Percentiles rank a stretch among this genome's conserved stretches.
Evolutionary conservation across 2,888 invertebrate genomes (phyloP).

Genomic region (Nowickia ferox): DNA sequence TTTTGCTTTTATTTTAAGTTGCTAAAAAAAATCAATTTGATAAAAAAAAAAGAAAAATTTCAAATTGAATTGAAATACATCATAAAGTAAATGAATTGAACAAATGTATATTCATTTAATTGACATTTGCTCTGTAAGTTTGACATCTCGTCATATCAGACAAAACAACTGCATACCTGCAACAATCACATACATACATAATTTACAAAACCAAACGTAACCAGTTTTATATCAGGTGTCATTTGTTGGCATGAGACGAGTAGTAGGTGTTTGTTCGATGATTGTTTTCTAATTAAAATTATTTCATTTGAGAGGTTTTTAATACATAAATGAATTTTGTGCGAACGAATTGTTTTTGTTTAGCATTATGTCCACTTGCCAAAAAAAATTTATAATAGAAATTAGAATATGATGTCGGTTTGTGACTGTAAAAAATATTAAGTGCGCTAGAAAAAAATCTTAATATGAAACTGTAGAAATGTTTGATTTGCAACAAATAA

Average conservation of each 20-base stretch:
- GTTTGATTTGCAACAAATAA: too few relatives aligned
- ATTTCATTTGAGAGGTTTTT: constrained; percentile 24
- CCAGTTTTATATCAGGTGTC: constrained; percentile 24
- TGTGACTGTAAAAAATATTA: constrained; percentile 1
- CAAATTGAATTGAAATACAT: constrained; percentile 37
- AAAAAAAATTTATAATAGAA: neutral
- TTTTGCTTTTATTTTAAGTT: neutral
- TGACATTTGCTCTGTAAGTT: constrained; percentile 67
- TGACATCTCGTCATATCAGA: constrained; percentile 54
- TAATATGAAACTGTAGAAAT: too few relatives aligned
- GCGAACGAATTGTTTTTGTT: too few relatives aligned
- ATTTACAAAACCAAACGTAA: constrained; percentile 3
- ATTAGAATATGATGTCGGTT: constrained; percentile 6
- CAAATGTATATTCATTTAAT: constrained; percentile 67
- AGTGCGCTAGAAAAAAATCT: too few relatives aligned
- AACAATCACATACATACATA: constrained; percentile 1
- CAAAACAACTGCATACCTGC: constrained; percentile 12
- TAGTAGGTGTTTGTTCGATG: neutral
- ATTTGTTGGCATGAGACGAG: neutral
- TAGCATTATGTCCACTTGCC: constrained; percentile 2
- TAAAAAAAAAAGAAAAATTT: constrained; percentile 60
- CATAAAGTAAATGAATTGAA: constrained; percentile 18
- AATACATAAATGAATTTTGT: neutral
- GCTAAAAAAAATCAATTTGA: constrained; percentile 59
- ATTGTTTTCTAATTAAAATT: constrained; percentile 41